Evolutionary conservation across 2,113 vertebrate genomes (phyloP), one percentile per base, ranked within the genome.

Genomic region (Delphinus delphis): DNA sequence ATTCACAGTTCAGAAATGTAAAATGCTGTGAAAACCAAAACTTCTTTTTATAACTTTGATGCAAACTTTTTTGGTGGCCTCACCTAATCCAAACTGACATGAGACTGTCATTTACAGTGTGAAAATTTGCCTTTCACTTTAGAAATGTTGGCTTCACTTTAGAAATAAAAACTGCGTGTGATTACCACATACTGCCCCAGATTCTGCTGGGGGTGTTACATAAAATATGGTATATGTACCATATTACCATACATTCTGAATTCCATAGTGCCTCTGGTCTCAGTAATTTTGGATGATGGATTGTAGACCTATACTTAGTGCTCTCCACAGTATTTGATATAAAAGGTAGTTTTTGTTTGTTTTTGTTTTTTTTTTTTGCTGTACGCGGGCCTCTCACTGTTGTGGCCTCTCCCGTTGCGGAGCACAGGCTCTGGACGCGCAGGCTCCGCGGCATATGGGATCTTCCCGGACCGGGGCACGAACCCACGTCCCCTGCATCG

Each of bases 121-220:
- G 15, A 60, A 82, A 71, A 90, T 17, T 77, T 53, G 92, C 13
- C 11, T 33, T 91, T 93, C 13, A 67, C 76, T 90, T 80, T 76
- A 94, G 65, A 94, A 88, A 65, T 50, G 55, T 3, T 77, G 17
- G 50, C 17, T 65, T 83, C 53, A 71, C 33, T 58, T 92, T 36
- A 92, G 50, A 88, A 85, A 84, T 84, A 55, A 71, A 93, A 88
- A 85, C 60, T 70, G 71, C 18, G 8, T 67, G 58, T 95, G 70
- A 88, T 84, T 84, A 74, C 23, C 65, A 8, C 2, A 18, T 67
- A 33, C 15, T 73, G 21, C 63, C 74, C 13, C 50, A 73, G 28
- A 44, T 85, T n/a, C n/a, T 74, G 47, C 25, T 79, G 33, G 47
- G n/a, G n/a, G 8, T 47, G 23, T 28, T 74, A 31, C 8, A 5